These are phyloP conservation scores for Callopanchax toddi DNA, from an alignment of 2,113 vertebrate genomes.

Conservation along the genomic window DNA sequence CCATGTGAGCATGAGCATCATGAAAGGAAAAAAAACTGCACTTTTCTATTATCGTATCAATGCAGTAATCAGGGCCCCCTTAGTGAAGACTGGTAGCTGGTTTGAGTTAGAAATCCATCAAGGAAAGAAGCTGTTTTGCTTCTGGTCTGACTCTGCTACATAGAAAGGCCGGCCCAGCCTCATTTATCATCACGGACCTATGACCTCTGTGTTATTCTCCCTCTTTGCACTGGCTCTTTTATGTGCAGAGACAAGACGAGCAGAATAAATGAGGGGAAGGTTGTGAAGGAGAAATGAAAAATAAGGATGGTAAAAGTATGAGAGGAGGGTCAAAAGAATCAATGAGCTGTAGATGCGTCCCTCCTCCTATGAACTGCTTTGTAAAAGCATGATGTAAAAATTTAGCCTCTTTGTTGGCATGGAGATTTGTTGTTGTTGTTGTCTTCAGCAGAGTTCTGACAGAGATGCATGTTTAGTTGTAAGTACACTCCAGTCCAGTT, in stretches of 20 bases:
- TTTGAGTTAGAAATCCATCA: no score
- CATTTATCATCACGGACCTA: constrained; percentile 60
- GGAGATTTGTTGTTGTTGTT: constrained; percentile 37
- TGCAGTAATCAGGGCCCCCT: constrained; percentile 52
- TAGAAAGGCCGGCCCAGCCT: constrained; percentile 23
- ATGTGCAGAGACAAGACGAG: not conserved
- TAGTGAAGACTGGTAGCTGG: constrained; percentile 31
- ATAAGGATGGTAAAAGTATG: constrained; percentile 34
- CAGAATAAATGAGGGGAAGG: not conserved
- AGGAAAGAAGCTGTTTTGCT: constrained; percentile 21
- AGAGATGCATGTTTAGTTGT: constrained; percentile 15
- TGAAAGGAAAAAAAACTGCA: not conserved
- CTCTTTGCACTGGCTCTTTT: not conserved
- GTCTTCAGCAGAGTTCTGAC: constrained; percentile 2
- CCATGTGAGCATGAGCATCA: constrained; percentile 59
- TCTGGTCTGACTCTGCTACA: constrained; percentile 16
- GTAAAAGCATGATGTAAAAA: constrained; percentile 28
- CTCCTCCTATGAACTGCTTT: constrained; percentile 33
- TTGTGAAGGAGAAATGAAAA: constrained; percentile 16
- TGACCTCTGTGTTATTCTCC: constrained; percentile 8
- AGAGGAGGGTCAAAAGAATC: constrained; percentile 31
- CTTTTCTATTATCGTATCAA: constrained; percentile 35
- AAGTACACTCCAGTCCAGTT: constrained; percentile 3
- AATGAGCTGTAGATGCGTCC: constrained; percentile 53
- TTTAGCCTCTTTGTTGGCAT: constrained; percentile 26